Conservation (phyloP, 2,797 vertebrate genomes). For the Tenualosa thibaudeaui region DNA sequence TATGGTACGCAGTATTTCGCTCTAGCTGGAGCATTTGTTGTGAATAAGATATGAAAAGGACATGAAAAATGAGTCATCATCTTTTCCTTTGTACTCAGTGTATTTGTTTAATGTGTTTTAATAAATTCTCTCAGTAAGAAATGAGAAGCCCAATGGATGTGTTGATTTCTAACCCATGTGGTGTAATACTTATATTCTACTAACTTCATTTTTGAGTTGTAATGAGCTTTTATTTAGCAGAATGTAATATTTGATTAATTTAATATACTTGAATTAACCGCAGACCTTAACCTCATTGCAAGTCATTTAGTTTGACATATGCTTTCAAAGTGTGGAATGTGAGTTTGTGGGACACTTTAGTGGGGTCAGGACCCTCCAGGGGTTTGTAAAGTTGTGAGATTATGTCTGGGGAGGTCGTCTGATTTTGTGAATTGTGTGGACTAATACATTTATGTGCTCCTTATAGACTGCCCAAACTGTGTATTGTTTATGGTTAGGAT, state of each 20-base stretch:
- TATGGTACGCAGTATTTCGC: background rate
- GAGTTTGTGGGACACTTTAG: background rate
- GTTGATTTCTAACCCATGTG: background rate
- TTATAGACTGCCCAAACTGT: too few relatives aligned
- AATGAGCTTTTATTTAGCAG: background rate
- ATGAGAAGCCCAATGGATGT: background rate
- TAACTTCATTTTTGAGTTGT: background rate
- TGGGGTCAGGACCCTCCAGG: background rate
- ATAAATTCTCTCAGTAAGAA: slow-evolving; percentile 91
- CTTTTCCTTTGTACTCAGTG: slow-evolving; percentile 87
- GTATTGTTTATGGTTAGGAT: too few relatives aligned
- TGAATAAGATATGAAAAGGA: slow-evolving; percentile 63
- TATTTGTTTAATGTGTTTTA: slow-evolving; percentile 96
- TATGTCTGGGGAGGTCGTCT: too few relatives aligned
- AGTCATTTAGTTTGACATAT: background rate
- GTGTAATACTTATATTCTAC: background rate
- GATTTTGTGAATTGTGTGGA: too few relatives aligned
- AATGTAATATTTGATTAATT: too few relatives aligned
- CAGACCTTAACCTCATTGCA: background rate
- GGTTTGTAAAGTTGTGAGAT: too few relatives aligned
- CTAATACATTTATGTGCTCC: too few relatives aligned
- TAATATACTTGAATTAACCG: background rate
- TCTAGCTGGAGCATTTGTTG: slow-evolving; percentile 46
- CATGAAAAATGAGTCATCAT: slow-evolving; percentile 74
- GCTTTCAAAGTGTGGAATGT: background rate